Percentiles rank a stretch among this genome's conserved stretches.
Evolutionary conservation across 2,113 vertebrate species (phyloP).

Genomic region (Myrmophylax atrothorax): DNA sequence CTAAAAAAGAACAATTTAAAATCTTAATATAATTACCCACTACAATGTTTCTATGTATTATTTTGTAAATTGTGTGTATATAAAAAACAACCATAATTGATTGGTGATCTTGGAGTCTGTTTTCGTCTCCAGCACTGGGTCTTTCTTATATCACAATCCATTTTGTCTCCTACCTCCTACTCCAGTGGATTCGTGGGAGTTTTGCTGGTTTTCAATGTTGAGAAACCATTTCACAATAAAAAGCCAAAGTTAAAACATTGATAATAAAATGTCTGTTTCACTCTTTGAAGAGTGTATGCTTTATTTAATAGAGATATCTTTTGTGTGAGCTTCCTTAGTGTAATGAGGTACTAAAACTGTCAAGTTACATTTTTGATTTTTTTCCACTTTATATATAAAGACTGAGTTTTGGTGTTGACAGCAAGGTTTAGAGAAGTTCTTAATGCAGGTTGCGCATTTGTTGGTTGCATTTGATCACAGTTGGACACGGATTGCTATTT

Average conservation of each 20-base stretch:
- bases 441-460: not conserved
- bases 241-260: not conserved
- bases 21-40: not conserved
- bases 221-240: not conserved
- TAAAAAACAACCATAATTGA: not conserved
- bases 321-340: not conserved
- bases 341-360: not conserved
- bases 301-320: not conserved
- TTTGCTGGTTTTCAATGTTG: not conserved
- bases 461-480: not conserved
- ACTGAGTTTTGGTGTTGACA: not conserved
- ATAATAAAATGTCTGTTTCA: not conserved
- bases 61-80: not conserved
- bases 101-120: not conserved
- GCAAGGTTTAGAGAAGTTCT: not conserved
- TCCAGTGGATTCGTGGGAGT: not conserved
- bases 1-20: not conserved
- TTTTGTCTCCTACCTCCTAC: accelerated
- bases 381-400: not conserved
- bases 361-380: not conserved
- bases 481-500: not conserved
- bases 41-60: not conserved
- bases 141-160: not conserved
- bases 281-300: not conserved
- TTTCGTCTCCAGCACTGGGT: not conserved